Evolutionary conservation across 2,888 invertebrate species (phyloP).

Genomic region (Euphydryas editha): DNA sequence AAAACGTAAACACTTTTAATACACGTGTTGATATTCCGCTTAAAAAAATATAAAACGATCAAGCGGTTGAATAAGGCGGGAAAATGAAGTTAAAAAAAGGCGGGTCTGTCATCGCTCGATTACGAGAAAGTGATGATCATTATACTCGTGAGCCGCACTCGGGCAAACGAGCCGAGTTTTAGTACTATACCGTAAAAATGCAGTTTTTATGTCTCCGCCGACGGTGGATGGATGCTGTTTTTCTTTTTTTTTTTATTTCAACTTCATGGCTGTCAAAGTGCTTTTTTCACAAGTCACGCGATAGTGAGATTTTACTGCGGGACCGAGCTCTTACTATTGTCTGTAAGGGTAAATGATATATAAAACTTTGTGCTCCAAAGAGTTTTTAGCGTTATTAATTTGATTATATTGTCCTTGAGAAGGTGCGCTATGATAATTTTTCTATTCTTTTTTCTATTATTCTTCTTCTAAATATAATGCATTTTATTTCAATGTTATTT

Average conservation of each 20-base stretch:
- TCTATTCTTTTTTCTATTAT: too few relatives aligned
- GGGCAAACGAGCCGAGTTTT: slow-evolving; percentile 54
- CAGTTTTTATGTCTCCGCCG: slow-evolving; percentile 63
- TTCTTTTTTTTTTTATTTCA: slow-evolving; percentile 68
- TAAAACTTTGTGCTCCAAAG: background rate
- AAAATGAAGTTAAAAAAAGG: slow-evolving; percentile 16
- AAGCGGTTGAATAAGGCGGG: slow-evolving; percentile 5
- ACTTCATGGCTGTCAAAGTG: slow-evolving; percentile 60
- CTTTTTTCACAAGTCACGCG: slow-evolving; percentile 57
- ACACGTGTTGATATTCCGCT: background rate
- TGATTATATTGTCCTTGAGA: too few relatives aligned
- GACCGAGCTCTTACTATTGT: slow-evolving; percentile 32
- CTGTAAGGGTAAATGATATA: background rate
- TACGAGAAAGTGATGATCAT: slow-evolving; percentile 29
- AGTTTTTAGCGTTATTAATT: background rate
- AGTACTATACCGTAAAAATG: slow-evolving; percentile 60
- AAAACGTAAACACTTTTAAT: background rate
- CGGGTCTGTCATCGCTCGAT: slow-evolving; percentile 22
- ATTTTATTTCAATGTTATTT: too few relatives aligned
- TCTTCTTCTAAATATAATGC: too few relatives aligned
- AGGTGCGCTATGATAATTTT: too few relatives aligned
- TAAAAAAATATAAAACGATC: slow-evolving; percentile 2
- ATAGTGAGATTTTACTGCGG: slow-evolving; percentile 59
- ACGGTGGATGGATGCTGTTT: slow-evolving; percentile 54
- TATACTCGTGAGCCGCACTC: slow-evolving; percentile 46